Evolutionary conservation across 1,140 invertebrate genomes (phyloP).

Genomic region (Drosophila sturtevanti): DNA sequence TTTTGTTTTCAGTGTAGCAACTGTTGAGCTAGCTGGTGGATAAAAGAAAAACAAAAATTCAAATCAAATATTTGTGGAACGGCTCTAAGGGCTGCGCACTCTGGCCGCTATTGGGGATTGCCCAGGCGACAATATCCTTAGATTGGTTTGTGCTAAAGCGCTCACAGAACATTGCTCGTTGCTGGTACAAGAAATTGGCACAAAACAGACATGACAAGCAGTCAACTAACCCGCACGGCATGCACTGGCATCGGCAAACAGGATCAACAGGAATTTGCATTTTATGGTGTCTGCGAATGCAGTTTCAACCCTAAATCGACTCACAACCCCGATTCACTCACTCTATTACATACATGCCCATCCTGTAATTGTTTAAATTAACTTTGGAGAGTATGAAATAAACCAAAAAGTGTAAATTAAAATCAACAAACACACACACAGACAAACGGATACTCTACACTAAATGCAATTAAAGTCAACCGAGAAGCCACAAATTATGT

Average conservation of each 20-base stretch:
- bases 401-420: neutral
- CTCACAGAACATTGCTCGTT: constrained; percentile 55
- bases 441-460: constrained; percentile 1
- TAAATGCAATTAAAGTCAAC: constrained; percentile 67
- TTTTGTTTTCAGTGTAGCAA: constrained; percentile 24
- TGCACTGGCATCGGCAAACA: constrained; percentile 74
- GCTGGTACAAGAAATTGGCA: constrained; percentile 63
- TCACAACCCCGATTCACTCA: neutral
- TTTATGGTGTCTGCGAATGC: constrained; percentile 77
- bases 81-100: constrained; percentile 25
- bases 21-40: constrained; percentile 8
- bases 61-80: constrained; percentile 74
- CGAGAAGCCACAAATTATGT: constrained; percentile 51
- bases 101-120: constrained; percentile 7
- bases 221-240: constrained; percentile 45
- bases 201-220: constrained; percentile 64
- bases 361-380: constrained; percentile 71
- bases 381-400: constrained; percentile 31
- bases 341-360: neutral
- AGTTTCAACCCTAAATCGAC: constrained; percentile 13
- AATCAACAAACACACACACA: neutral
- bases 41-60: constrained; percentile 34
- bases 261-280: constrained; percentile 82
- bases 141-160: constrained; percentile 72
- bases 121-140: constrained; percentile 70